Evolutionary conservation across 2,888 invertebrate genomes (phyloP).

Genomic region (Imbricaverruca yamaguchii): DNA sequence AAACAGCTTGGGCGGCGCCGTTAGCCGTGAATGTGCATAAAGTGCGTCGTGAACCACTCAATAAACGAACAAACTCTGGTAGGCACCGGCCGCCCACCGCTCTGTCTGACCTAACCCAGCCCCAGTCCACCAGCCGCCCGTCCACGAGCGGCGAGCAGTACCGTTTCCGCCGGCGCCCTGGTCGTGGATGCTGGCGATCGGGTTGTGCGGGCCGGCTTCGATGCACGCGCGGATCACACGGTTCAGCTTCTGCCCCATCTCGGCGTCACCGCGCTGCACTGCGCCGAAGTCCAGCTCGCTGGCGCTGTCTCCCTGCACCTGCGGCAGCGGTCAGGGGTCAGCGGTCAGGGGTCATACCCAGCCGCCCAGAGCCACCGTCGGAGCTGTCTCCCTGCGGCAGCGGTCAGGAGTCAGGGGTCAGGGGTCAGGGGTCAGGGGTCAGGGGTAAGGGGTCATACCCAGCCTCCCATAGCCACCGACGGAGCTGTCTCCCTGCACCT

Average conservation of each 20-base stretch:
- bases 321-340: constrained; percentile 19
- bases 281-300: constrained; percentile 89
- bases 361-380: constrained; percentile 43
- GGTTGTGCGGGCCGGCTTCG: constrained; percentile 72
- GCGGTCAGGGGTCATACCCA: too few species aligned
- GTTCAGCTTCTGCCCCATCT: constrained; percentile 98
- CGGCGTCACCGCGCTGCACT: constrained; percentile 92
- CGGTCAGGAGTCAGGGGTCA: too few species aligned
- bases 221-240: constrained; percentile 85
- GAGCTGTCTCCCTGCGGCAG: constrained; percentile 60
- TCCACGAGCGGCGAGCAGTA: constrained; percentile 32
- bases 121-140: too few species aligned
- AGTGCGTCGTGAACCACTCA: too few species aligned
- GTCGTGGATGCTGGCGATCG: constrained; percentile 92
- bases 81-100: too few species aligned
- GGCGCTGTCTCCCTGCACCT: constrained; percentile 79
- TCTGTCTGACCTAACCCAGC: too few species aligned
- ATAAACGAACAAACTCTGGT: too few species aligned
- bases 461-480: constrained; percentile 43
- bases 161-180: constrained; percentile 98
- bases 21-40: too few species aligned
- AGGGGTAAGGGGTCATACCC: not conserved
- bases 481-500: constrained; percentile 79
- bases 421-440: not conserved
- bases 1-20: too few species aligned